Percentiles rank a stretch among this genome's conserved stretches.
These are phyloP conservation scores for Sisyra nigra DNA, from an alignment of 2,888 invertebrate species.

Conservation along the genomic window DNA sequence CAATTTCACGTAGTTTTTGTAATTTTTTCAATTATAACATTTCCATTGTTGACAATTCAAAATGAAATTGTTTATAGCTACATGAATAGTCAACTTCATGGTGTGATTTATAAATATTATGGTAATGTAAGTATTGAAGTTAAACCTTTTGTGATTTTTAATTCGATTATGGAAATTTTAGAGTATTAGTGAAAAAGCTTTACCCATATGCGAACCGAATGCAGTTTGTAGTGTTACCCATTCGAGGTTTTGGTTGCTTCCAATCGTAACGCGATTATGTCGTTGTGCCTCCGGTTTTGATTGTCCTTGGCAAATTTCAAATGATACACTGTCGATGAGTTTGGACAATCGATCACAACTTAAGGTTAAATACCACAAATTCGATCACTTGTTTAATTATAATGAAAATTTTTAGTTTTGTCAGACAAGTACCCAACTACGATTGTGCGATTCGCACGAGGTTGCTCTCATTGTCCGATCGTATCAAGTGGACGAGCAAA, in stretches of 20 bases:
- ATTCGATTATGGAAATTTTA: conserved; percentile 15
- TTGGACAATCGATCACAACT: conserved; percentile 41
- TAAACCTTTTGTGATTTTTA: not conserved
- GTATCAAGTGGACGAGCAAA: conserved; percentile 25
- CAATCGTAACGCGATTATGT: conserved; percentile 41
- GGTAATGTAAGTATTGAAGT: not conserved
- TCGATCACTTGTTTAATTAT: conserved; percentile 8
- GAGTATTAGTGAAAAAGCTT: conserved; percentile 42
- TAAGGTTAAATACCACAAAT: conserved; percentile 29
- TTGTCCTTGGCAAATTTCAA: conserved; percentile 31
- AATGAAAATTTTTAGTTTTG: conserved; percentile 36
- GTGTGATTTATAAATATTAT: conserved; percentile 6
- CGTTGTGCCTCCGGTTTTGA: conserved; percentile 36
- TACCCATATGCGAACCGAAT: conserved; percentile 30
- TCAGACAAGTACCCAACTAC: conserved; percentile 24
- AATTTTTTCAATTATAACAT: too few relatives aligned
- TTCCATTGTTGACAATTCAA: too few relatives aligned
- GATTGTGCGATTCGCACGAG: conserved; percentile 24
- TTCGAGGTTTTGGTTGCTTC: conserved; percentile 37
- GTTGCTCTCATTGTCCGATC: conserved; percentile 26
- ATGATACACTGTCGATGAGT: conserved; percentile 26
- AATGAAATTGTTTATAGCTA: too few relatives aligned
- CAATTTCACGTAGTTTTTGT: too few relatives aligned
- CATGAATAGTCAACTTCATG: conserved; percentile 3
- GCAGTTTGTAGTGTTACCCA: conserved; percentile 38